Evolutionary conservation across 2,113 vertebrate genomes (phyloP), one percentile per base, ranked within the genome.

Genomic region (Rhagologus leucostigma): DNA sequence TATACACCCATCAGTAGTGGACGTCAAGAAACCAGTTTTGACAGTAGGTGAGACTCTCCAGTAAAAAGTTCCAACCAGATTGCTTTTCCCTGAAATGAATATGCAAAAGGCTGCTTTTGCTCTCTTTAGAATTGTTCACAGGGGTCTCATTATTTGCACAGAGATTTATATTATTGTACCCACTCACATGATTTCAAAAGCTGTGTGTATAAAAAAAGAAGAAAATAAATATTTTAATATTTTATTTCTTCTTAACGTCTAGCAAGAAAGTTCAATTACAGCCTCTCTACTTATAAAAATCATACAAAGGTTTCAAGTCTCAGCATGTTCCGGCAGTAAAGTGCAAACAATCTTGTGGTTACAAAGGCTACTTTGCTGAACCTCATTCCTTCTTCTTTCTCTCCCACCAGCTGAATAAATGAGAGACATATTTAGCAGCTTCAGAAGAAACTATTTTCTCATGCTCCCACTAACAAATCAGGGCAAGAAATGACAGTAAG

Each of bases 381-480:
- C 94, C 42, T 91, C 74, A 95, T 82, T 87, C 94, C 74, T 90
- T 87, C 46, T 91, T 95, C 77, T 95, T 67, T 87, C 69, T 92
- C 94, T 93, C 95, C 92, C 92, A 95, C 53, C 80, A 95, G 89
- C 64, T 96, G 89, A 97, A 97, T 86, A 95, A 97, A 86, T 95
- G 77, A 97, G 94, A 96, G 92, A 92, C 71, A 88, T 95, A 95
- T 97, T 97, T 95, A 97, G 71, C 39, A 87, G 52, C 69, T 64
- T 95, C 83, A 94, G 47, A 90, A 94, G 80, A 75, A 96, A 96
- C 70, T 88, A 95, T 93, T 97, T 95, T 95, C 95, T 98, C 96
- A 96, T 86, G 89, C 78, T 96, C 74, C 91, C 89, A 77, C 87
- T 74, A 96, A 93, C 70, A 96, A 96, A 94, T 75, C 84, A 79